Base-by-base conservation (phyloP, 2,113 vertebrate species). In the Callospermophilus lateralis region DNA sequence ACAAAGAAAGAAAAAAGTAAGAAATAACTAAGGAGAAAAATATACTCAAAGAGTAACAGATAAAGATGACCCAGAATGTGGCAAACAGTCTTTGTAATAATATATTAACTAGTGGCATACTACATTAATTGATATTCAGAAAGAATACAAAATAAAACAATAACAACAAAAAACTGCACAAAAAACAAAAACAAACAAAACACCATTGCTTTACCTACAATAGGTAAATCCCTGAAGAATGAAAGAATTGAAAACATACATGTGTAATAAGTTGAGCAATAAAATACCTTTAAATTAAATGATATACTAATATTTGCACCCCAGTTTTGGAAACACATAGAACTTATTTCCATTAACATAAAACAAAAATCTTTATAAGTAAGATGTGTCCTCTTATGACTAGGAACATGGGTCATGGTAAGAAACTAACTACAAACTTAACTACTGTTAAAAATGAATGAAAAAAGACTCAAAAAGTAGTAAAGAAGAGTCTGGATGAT, bases 221-320 rank as follows among this genome's bases (percentile, higher is more conserved):
- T 28, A 78, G 97, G 63, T 3, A 97, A 97, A 91, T 94, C 65
- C 93, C 96, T 93, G 39, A 97, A 3, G 0, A 95, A 93, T 12
- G 32, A 55, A 96, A 96, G 73, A 55, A 95, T 51, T 45, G 65
- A 98, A 95, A 79, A 94, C 80, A 97, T 95, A 98, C 98, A 53
- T 48, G 97, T 97, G 30, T 73, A 96, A 98, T 77, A 96, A 96
- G 96, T 89, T 67, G 84, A 84, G 94, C 70, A 97, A 89, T 86
- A 96, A 91, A 96, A 79, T 68, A 68, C 72, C 55, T 61, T 84
- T n/a, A 93, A 78, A 51, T 90, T 45, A 45, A 45, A 45, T 45
- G 22, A 76, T 32, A 67, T n/a, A 45, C 8, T 34, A 42, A 20
- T 37, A 39, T 37, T 80, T 13, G 6, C 28, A 72, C 22, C 61